Base-by-base conservation (phyloP, 2,797 vertebrate species). In the Sebastes diploproa region DNA sequence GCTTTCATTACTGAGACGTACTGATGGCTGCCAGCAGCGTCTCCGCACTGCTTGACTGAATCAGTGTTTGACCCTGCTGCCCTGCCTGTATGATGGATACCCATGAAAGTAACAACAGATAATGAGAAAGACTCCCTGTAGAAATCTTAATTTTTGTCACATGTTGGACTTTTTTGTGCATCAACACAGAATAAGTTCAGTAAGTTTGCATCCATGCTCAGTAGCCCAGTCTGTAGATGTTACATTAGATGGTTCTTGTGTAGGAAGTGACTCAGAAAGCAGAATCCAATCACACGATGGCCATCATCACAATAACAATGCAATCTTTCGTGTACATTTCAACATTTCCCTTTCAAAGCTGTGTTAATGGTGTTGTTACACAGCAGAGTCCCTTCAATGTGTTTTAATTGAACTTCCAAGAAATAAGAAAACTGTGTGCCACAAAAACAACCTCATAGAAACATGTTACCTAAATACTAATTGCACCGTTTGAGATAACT, bases 1-100 rank as follows among this genome's bases (percentile, higher is more conserved):
- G 61, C 72, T 77, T 87, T 88, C 84, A 91, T 92, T 88, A 87
- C 82, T 56, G 50, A 88, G 81, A 88, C 7, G 30, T 63, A 75
- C 30, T 72, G 77, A 79, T 90, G 72, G 81, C 90, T 91, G 60
- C 85, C 58, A 81, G 84, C 84, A 58, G 64, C 66, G 78, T 83
- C 75, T 89, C 58, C 46, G 67, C 62, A 42, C 66, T 25, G 60
- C 27, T 64, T 85, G 80, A 92, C 78, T 61, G 58, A 87, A 83
- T 87, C 62, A 65, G 32, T 34, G 20, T 67, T 84, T 55, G 62
- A 71, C 76, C 46, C 64, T 27, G 30, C 75, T 79, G 59, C 56
- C 72, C 59, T 25, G 20, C 20, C 60, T 10, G 13, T 63, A 20
- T 87, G 81, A 89, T 73, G 72, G 68, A 87, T 89, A 23, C 20